These are phyloP conservation scores for Drosophila buzzatii DNA, from an alignment of 2,888 invertebrate species.

Conservation along the genomic window DNA sequence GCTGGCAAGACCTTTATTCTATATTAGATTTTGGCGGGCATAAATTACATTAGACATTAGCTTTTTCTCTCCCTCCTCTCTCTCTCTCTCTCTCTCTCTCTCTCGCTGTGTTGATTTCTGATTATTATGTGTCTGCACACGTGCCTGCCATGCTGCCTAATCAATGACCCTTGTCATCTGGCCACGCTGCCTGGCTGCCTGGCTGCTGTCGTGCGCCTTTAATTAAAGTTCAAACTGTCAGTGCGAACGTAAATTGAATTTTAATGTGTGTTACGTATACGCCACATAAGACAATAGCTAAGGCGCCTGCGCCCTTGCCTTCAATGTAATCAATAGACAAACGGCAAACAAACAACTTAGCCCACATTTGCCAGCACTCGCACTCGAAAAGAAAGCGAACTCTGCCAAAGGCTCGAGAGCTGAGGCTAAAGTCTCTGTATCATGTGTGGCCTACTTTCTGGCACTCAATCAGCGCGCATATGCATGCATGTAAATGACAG, in stretches of 20 bases:
- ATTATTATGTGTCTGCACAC: slow-evolving; percentile 56
- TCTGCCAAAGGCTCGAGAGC: neutral
- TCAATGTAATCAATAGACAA: slow-evolving; percentile 65
- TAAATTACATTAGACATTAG: slow-evolving; percentile 61
- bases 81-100: slow-evolving; percentile 33
- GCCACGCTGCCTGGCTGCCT: too few species aligned
- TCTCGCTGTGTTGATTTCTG: slow-evolving; percentile 52
- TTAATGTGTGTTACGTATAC: slow-evolving; percentile 48
- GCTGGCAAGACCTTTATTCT: slow-evolving; percentile 26
- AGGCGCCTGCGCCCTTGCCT: slow-evolving; percentile 31
- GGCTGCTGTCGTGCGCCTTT: slow-evolving; percentile 50
- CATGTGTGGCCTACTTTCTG: slow-evolving; percentile 55
- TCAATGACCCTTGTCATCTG: slow-evolving; percentile 69
- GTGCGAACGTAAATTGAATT: slow-evolving; percentile 69
- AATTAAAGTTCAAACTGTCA: slow-evolving; percentile 73
- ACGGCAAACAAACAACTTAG: slow-evolving; percentile 53
- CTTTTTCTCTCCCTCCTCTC: slow-evolving; percentile 29
- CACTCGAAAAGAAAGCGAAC: neutral
- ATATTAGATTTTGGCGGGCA: slow-evolving; percentile 35
- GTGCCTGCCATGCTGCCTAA: slow-evolving; percentile 59
- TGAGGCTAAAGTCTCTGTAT: slow-evolving; percentile 13
- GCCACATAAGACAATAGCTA: slow-evolving; percentile 21
- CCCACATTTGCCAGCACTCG: slow-evolving; percentile 43
- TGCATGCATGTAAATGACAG: slow-evolving; percentile 11
- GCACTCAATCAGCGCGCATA: slow-evolving; percentile 34